Evolutionary conservation across 2,797 vertebrate genomes (phyloP).

Genomic region (Lepidocolaptes lacrymiger): DNA sequence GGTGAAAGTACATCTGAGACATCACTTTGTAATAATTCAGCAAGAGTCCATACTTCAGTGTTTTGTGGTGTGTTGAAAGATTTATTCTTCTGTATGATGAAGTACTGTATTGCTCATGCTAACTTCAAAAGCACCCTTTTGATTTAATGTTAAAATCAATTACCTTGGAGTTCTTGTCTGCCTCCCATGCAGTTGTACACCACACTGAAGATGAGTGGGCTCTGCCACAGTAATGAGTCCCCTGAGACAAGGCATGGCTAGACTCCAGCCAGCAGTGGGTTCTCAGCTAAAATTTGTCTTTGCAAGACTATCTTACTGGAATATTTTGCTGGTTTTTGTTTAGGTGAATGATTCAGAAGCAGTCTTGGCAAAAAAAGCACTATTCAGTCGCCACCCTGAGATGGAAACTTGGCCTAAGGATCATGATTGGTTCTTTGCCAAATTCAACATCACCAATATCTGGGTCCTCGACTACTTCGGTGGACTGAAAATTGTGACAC

Average conservation of each 20-base stretch:
- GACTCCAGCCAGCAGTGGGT: not conserved
- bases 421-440: constrained; percentile 94
- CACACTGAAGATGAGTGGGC: not conserved
- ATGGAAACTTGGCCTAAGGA: constrained; percentile 90
- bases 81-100: not conserved
- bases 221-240: not conserved
- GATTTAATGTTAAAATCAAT: not conserved
- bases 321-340: not conserved
- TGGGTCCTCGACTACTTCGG: constrained; percentile 97
- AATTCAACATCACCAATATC: constrained; percentile 91
- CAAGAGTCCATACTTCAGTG: not conserved
- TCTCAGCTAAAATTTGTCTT: not conserved
- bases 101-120: not conserved
- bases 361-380: constrained; percentile 79
- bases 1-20: not conserved
- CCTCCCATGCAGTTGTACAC: not conserved
- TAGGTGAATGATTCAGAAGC: constrained; percentile 86
- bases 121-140: not conserved
- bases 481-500: constrained; percentile 88
- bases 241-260: not conserved
- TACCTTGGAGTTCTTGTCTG: not conserved
- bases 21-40: not conserved
- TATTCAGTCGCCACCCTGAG: constrained; percentile 92
- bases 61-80: not conserved
- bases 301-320: not conserved